These are phyloP conservation scores for Drosophila mayaguana DNA, from an alignment of 2,888 invertebrate species.

Conservation along the genomic window DNA sequence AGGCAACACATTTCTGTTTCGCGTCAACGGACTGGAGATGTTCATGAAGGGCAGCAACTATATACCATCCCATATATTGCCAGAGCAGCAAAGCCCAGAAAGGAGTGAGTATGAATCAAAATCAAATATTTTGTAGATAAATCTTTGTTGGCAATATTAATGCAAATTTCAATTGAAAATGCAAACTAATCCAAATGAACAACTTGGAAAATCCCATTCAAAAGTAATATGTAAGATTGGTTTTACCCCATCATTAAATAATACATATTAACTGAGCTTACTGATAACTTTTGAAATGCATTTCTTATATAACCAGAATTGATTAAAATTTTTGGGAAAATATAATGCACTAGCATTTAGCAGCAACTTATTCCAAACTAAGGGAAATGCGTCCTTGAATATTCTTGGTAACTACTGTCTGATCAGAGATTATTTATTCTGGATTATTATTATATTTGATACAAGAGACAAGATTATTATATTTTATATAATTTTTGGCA, in stretches of 20 bases:
- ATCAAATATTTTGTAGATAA: background rate
- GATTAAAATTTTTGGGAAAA: background rate
- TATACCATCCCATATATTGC: constrained; percentile 94
- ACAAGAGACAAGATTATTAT: too few relatives aligned
- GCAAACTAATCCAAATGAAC: background rate
- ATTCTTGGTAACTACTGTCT: background rate
- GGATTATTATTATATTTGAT: background rate
- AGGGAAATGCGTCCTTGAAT: background rate
- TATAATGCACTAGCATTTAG: background rate
- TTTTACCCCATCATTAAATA: background rate
- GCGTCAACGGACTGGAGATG: constrained; percentile 93
- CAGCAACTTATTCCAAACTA: background rate
- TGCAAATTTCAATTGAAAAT: background rate
- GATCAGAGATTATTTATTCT: background rate
- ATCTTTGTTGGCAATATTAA: background rate
- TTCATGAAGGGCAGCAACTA: constrained; percentile 98
- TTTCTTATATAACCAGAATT: background rate
- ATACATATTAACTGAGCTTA: background rate
- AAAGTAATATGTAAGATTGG: background rate
- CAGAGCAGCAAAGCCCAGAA: constrained; percentile 87
- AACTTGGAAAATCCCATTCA: background rate
- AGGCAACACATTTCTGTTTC: constrained; percentile 94
- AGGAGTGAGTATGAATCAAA: constrained; percentile 82
- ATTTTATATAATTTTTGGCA: too few relatives aligned
- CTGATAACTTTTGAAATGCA: background rate